These are phyloP conservation scores for Maniola jurtina DNA, from an alignment of 1,140 invertebrate genomes.

Conservation along the genomic window DNA sequence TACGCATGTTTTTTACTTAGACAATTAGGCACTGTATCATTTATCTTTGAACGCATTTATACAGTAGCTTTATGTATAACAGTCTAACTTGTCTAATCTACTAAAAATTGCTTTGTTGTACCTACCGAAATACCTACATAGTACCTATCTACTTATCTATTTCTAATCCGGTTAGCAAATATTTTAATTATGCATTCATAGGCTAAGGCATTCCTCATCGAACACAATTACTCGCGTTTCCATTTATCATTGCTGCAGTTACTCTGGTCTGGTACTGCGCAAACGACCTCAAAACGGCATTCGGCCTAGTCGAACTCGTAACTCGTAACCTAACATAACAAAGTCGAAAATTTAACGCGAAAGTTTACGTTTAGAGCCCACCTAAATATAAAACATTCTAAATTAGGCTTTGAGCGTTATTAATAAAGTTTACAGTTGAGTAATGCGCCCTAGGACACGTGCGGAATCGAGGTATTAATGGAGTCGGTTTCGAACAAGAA, in stretches of 20 bases:
- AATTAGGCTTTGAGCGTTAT: conserved; percentile 31
- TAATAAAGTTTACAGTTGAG: conserved; percentile 50
- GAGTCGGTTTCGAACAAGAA: conserved; percentile 56
- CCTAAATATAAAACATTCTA: conserved; percentile 28
- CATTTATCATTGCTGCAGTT: conserved; percentile 46
- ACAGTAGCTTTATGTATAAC: too few relatives aligned
- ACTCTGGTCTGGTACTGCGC: conserved; percentile 49
- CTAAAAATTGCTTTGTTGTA: neutral
- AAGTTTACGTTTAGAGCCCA: conserved; percentile 67
- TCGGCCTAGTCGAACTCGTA: conserved; percentile 72
- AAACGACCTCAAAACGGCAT: conserved; percentile 77
- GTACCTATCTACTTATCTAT: conserved; percentile 20
- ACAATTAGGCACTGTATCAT: too few relatives aligned
- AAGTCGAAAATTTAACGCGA: conserved; percentile 65
- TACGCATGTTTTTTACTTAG: too few relatives aligned
- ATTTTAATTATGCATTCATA: conserved; percentile 61
- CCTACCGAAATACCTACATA: neutral
- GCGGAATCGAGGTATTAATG: conserved; percentile 77
- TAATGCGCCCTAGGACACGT: conserved; percentile 57
- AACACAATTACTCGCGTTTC: conserved; percentile 46
- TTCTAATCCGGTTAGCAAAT: conserved; percentile 46
- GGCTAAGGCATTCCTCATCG: conserved; percentile 44
- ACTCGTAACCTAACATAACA: conserved; percentile 71
- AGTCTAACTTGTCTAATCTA: too few relatives aligned
- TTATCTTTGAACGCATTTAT: too few relatives aligned